phyloP scores from a whole-genome alignment of 2,797 vertebrate genomes.

The Alca torda region DNA sequence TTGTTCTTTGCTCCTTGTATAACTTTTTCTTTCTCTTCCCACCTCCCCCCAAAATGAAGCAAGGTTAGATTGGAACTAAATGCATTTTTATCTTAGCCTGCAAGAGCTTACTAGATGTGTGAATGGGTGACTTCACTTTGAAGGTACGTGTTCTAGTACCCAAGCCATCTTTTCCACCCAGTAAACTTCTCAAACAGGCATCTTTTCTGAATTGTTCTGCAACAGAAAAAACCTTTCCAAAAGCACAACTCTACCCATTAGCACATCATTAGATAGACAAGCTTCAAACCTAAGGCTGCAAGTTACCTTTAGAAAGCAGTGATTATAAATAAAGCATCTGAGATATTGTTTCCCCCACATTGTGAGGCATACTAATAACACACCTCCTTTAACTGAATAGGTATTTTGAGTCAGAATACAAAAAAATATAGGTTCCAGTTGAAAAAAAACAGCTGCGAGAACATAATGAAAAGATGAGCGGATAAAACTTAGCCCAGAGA shows the following conservation, averaged over 20 bases:
- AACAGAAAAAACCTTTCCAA: not conserved
- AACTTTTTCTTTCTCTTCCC: slow-evolving; percentile 19
- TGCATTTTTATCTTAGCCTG: not conserved
- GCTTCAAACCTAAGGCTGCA: not conserved
- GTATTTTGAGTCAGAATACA: not conserved
- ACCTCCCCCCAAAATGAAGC: not conserved
- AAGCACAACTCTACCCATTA: not conserved
- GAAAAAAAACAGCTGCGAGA: not conserved
- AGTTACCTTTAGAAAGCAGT: not conserved
- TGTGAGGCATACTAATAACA: not conserved
- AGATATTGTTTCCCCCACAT: rapidly evolving
- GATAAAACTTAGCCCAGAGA: not conserved
- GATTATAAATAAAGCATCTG: not conserved
- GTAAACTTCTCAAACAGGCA: not conserved
- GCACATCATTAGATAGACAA: not conserved
- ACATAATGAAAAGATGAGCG: not conserved
- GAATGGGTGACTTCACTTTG: not conserved
- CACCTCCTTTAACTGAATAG: not conserved
- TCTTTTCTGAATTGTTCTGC: not conserved
- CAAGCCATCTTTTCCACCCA: not conserved
- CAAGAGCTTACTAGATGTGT: not conserved
- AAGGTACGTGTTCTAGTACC: not conserved
- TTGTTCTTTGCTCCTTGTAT: slow-evolving; percentile 1
- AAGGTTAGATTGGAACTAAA: not conserved
- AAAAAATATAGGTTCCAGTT: not conserved